phyloP scores from a whole-genome alignment of 2,113 vertebrate genomes.

The Barnardius zonarius region DNA sequence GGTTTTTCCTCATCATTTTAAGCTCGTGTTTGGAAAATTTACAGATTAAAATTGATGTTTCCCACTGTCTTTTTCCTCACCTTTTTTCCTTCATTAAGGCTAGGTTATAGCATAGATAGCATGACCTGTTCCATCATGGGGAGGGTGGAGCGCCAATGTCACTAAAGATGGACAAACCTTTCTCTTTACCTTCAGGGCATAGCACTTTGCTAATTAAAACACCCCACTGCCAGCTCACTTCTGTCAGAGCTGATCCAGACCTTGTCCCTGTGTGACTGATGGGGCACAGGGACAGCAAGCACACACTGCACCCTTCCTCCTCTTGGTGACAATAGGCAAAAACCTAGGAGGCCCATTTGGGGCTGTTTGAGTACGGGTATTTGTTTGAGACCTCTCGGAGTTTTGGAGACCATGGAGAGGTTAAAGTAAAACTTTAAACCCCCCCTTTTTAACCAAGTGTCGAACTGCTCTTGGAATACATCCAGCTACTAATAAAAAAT shows the following conservation, averaged over 20 bases:
- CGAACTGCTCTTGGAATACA: background rate
- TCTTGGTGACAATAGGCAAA: background rate
- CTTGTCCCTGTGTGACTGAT: fast-evolving
- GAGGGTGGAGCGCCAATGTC: background rate
- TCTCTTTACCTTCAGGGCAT: background rate
- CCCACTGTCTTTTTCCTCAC: background rate
- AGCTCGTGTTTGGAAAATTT: background rate
- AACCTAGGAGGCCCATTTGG: background rate
- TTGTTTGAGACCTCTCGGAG: background rate
- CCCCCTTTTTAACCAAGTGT: background rate
- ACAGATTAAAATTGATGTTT: background rate
- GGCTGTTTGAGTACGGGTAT: background rate
- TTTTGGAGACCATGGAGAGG: background rate
- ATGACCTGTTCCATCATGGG: background rate
- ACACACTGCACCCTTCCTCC: background rate
- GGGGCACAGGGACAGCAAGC: background rate
- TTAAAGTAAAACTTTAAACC: background rate
- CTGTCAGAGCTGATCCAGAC: background rate
- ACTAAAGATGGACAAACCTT: background rate
- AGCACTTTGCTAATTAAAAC: background rate
- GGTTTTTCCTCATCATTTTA: background rate
- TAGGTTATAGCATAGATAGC: background rate
- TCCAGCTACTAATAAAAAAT: background rate
- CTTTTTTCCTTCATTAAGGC: background rate
- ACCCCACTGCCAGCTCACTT: background rate